These are phyloP conservation scores for Xyrauchen texanus DNA, from an alignment of 2,113 vertebrate species.

Conservation along the genomic window DNA sequence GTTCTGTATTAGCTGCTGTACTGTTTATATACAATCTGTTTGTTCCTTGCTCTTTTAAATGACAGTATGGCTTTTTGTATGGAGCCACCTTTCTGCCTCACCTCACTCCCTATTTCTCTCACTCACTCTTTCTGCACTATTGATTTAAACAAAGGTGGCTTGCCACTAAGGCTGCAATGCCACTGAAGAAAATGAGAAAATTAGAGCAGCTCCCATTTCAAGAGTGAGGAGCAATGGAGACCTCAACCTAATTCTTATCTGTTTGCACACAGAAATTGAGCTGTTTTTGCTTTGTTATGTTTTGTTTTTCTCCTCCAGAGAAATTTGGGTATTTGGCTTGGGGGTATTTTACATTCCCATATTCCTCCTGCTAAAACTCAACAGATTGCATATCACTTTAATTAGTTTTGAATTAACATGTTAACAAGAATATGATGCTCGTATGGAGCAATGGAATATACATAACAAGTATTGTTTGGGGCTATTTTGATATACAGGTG, in stretches of 20 bases:
- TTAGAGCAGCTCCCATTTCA: slow-evolving; percentile 48
- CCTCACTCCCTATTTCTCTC: background rate
- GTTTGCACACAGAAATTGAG: slow-evolving; percentile 42
- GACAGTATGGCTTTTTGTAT: slow-evolving; percentile 4
- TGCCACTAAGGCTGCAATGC: slow-evolving; percentile 38
- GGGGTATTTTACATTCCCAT: slow-evolving; percentile 26
- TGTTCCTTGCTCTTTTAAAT: background rate
- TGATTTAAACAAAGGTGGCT: slow-evolving; percentile 62
- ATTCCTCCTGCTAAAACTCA: slow-evolving; percentile 15
- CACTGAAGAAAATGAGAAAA: slow-evolving; percentile 56
- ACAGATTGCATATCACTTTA: slow-evolving; percentile 19
- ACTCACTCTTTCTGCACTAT: slow-evolving; percentile 27
- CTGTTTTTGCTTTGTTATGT: slow-evolving; percentile 27
- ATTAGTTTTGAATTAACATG: slow-evolving; percentile 41
- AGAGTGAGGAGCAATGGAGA: slow-evolving; percentile 48
- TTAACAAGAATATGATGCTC: slow-evolving; percentile 12
- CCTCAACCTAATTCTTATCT: slow-evolving; percentile 26
- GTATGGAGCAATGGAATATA: slow-evolving; percentile 28
- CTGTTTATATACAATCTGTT: no score
- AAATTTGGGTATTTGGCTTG: slow-evolving; percentile 20
- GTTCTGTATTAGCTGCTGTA: no score
- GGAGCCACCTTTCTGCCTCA: slow-evolving; percentile 5
- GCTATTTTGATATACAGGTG: slow-evolving; percentile 24
- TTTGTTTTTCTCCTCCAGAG: no score
- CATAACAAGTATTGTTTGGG: slow-evolving; percentile 17